Evolutionary conservation across 2,888 invertebrate genomes (phyloP), one percentile per base, ranked within the genome.

Genomic region (Serrognathus titanus): DNA sequence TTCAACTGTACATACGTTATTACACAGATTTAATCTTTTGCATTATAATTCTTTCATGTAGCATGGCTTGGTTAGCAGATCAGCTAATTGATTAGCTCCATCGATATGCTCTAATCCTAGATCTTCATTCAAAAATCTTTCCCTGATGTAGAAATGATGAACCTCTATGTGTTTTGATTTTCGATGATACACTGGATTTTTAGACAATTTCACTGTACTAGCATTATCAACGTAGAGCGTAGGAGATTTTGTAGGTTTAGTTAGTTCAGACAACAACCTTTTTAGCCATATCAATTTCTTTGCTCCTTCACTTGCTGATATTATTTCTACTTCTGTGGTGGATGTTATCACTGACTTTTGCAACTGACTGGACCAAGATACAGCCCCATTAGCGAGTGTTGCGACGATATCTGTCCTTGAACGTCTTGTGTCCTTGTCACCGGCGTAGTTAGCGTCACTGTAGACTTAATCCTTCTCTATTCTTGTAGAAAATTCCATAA

Each of bases 391-490:
- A 52, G 43, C 3, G 1, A 52, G 35, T 13, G n/a, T 54, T 40
- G 54, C 48, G 16, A 53, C 5, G 16, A 53, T 37, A 48, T 36
- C 47, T 2, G 53, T 53, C 7, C 37, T 57, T 36, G 46, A 59
- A 36, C 47, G 46, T 47, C 57, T 51, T 38, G 54, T 51, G 31
- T n/a, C 47, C 35, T 48, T 55, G 45, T 63, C 57, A 39, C 24
- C 24, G 24, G 24, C 58, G 48, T 49, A 55, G 49, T 62, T 61
- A 8, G 56, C 55, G 46, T 63, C 59, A 39, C 49, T 55, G 53
- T 53, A 62, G 31, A 55, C 49, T 48, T 9, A 62, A 51, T 8
- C 24, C 45, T 48, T 53, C 47, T 37, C 20, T 36, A 4, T 47
- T 47, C 7, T 38, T 13, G 20, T 53, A 53, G 37, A 53, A 9